These are phyloP conservation scores for Nilaparvata lugens DNA, from an alignment of 1,140 invertebrate genomes.

Conservation along the genomic window DNA sequence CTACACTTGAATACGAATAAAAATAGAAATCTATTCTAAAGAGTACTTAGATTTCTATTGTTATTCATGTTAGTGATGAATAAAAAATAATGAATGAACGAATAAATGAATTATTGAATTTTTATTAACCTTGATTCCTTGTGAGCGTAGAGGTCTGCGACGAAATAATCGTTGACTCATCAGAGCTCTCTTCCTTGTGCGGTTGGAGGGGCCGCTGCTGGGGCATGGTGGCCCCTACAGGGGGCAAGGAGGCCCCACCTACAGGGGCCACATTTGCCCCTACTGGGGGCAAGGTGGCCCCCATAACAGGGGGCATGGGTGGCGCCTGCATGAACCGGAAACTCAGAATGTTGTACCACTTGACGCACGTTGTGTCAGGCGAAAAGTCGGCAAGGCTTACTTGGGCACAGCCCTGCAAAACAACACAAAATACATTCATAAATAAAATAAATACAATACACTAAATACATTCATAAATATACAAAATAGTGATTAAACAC, in stretches of 20 bases:
- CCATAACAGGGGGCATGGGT: no score
- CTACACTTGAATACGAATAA: no score
- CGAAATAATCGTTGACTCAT: slow-evolving; percentile 93
- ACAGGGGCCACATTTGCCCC: not conserved
- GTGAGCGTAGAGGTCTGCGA: slow-evolving; percentile 93
- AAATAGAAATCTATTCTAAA: no score
- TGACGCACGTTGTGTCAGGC: slow-evolving; percentile 64
- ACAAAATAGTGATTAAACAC: no score
- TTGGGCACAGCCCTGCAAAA: slow-evolving; percentile 79
- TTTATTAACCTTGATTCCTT: slow-evolving; percentile 71
- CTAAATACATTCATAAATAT: no score
- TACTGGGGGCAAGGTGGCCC: not conserved
- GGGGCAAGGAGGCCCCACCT: not conserved
- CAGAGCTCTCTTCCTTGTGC: slow-evolving; percentile 80
- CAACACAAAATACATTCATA: slow-evolving; percentile 12
- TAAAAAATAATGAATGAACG: no score
- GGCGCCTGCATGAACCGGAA: slow-evolving; percentile 64
- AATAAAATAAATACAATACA: slow-evolving; percentile 5
- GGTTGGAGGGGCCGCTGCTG: slow-evolving; percentile 19
- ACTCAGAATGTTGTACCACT: slow-evolving; percentile 93
- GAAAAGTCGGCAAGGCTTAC: slow-evolving; percentile 92
- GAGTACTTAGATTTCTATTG: no score
- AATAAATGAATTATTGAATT: no score
- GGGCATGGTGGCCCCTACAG: not conserved
- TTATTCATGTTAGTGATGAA: no score